Evolutionary conservation across 2,797 vertebrate genomes (phyloP).

Genomic region (Thalassophryne amazonica): DNA sequence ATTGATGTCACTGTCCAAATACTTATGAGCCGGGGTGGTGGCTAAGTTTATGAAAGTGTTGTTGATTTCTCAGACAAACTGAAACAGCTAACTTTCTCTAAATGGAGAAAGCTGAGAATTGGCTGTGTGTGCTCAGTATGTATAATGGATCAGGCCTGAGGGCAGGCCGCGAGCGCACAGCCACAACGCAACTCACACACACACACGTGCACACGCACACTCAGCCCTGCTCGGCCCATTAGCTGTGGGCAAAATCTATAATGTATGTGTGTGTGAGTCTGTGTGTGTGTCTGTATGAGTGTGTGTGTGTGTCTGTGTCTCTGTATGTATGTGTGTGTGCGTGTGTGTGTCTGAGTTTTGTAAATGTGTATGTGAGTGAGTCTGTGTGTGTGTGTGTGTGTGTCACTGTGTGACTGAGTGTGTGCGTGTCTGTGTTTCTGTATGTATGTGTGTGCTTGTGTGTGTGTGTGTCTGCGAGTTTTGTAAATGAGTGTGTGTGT

Average conservation of each 20-base stretch:
- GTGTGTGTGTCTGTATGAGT: neutral
- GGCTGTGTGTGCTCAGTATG: conserved; percentile 43
- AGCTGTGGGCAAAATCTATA: conserved; percentile 55
- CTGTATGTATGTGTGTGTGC: conserved; percentile 34
- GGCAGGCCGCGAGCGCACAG: conserved; percentile 33
- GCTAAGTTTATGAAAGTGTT: no score
- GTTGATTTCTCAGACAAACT: neutral
- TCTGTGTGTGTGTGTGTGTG: conserved; percentile 1
- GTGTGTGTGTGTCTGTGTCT: conserved; percentile 18
- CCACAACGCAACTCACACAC: conserved; percentile 20
- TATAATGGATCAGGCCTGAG: conserved; percentile 65
- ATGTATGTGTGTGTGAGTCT: conserved; percentile 37
- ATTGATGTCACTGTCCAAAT: no score
- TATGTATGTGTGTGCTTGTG: conserved; percentile 38
- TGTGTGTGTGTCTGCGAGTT: neutral
- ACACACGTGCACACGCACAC: conserved; percentile 10
- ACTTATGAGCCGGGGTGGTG: no score
- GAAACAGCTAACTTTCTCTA: conserved; percentile 44
- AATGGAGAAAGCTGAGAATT: conserved; percentile 58
- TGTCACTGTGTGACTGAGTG: no score
- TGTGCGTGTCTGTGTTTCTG: conserved; percentile 19
- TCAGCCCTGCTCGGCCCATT: conserved; percentile 47
- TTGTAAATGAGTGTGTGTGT: conserved; percentile 14
- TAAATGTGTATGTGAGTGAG: conserved; percentile 42
- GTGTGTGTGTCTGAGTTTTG: neutral